Evolutionary conservation across 2,113 vertebrate genomes (phyloP), one percentile per base, ranked within the genome.

Genomic region (Urocitellus parryii): DNA sequence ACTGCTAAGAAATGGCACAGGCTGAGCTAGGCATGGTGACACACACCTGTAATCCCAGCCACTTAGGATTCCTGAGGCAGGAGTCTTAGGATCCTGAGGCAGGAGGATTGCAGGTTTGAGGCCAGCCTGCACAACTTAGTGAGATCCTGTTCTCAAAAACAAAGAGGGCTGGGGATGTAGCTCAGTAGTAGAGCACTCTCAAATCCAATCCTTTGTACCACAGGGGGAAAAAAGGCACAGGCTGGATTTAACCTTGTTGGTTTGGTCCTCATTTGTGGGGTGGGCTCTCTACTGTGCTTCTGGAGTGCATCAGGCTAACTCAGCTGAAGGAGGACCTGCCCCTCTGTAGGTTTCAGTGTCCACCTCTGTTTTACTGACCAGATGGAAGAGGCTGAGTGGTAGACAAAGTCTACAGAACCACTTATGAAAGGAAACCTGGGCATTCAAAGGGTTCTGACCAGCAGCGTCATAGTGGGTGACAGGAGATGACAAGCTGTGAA

Each of bases 271-370:
- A 13, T 12, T 81, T 42, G 22, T 13, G 58, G 84, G 53, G 22
- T 11, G 45, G 88, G 51, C 53, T 77, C 34, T 63, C 32, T 16
- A 16, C 68, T 79, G 67, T 63, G 81, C 27, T 91, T 39, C 81
- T 61, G 58, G 74, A 77, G 61, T 22, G 25, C 12, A 32, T 48
- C 51, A 58, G 65, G 73, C 29, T 89, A 42, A 86, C 67, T 32
- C 68, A 14, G 82, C 82, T 84, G 51, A 83, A 29, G 34, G 42
- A 79, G 20, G 58, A 7, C 63, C 37, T 45, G 61, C 37, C 42
- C 18, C 70, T 72, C 82, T 80, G 42, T 39, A 14, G 34, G 76
- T 91, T 53, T 91, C 67, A 53, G 45, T 67, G 53, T 79, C 89
- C 58, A 74, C 39, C 56, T 56, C 76, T 90, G 56, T 67, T 82